Percentiles rank a stretch among this genome's conserved stretches.
phyloP scores from a whole-genome alignment of 1,140 invertebrate species.

The Dreissena rostriformis region DNA sequence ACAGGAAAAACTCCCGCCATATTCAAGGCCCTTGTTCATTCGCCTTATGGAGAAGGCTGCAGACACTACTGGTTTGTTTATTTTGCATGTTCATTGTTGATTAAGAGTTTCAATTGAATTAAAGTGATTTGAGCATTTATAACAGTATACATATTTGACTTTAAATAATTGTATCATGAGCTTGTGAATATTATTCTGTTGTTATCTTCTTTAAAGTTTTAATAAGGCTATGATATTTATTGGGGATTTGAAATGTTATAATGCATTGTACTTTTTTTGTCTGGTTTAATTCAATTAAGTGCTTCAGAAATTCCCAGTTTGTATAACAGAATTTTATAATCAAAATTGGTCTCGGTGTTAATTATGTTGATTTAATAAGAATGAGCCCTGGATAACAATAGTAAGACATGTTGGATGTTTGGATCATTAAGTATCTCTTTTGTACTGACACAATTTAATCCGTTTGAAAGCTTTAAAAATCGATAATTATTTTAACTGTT shows the following conservation, averaged over 20 bases:
- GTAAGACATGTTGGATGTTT: no score
- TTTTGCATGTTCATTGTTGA: neutral
- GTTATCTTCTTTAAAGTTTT: neutral
- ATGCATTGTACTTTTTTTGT: no score
- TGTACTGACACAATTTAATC: neutral
- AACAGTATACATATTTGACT: neutral
- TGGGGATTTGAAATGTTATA: no score
- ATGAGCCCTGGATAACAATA: no score
- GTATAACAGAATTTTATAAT: no score
- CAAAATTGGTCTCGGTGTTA: no score
- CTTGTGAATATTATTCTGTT: neutral
- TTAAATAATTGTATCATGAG: neutral
- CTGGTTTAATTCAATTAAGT: no score
- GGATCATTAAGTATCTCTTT: neutral
- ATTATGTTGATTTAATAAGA: no score
- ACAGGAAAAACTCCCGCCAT: slow-evolving; percentile 87
- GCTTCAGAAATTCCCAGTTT: no score
- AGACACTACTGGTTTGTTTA: slow-evolving; percentile 90
- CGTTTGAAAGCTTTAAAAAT: neutral
- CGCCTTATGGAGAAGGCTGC: slow-evolving; percentile 88
- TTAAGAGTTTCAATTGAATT: neutral
- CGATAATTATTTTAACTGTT: slow-evolving; percentile 48
- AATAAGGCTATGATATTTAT: neutral
- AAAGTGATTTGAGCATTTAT: neutral
- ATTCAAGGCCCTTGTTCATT: slow-evolving; percentile 94